These are phyloP conservation scores for Rhyacophila evoluta DNA, from an alignment of 2,888 invertebrate genomes.

Conservation along the genomic window DNA sequence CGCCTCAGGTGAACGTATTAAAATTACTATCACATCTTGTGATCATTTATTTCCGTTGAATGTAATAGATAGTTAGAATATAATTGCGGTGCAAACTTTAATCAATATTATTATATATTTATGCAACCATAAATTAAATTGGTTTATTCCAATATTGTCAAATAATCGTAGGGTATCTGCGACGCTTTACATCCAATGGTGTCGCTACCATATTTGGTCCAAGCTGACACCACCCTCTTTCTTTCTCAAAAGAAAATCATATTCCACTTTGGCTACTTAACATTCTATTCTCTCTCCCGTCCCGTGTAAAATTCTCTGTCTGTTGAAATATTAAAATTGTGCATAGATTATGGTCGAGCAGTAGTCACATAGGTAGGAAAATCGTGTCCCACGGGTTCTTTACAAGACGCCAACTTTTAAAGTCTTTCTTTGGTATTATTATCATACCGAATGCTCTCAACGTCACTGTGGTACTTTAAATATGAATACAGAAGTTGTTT, in stretches of 20 bases:
- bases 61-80: no score
- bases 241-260: slow-evolving; percentile 53
- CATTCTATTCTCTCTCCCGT: slow-evolving; percentile 52
- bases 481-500: not conserved
- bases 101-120: no score
- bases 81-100: no score
- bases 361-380: not conserved
- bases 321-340: slow-evolving; percentile 49
- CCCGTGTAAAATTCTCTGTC: slow-evolving; percentile 42
- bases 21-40: no score
- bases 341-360: slow-evolving; percentile 44
- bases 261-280: slow-evolving; percentile 55
- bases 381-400: not conserved
- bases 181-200: not conserved
- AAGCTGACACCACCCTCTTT: slow-evolving; percentile 49
- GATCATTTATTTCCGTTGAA: no score
- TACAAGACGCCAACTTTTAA: not conserved
- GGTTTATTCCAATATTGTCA: no score
- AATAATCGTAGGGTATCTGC: not conserved
- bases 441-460: not conserved
- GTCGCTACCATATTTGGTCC: slow-evolving; percentile 40
- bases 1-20: no score
- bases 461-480: not conserved
- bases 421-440: not conserved
- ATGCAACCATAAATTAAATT: no score